phyloP scores from a whole-genome alignment of 2,113 vertebrate species.

The Epinephelus cyanopodus region DNA sequence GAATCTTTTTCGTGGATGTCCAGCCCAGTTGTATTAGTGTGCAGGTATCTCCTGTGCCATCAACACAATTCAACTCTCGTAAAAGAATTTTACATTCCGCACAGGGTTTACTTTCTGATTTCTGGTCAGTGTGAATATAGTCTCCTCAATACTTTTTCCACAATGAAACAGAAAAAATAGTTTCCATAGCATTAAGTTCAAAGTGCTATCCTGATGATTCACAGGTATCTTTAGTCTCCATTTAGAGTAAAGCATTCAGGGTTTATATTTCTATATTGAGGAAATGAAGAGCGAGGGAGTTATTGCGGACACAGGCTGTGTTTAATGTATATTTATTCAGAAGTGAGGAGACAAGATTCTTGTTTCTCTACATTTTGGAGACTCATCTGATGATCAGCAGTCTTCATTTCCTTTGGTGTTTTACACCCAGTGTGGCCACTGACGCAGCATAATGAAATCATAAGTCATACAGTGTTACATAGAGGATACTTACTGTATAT shows the following conservation, averaged over 20 bases:
- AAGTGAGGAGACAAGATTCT: neutral
- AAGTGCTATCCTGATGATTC: neutral
- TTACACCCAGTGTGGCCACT: neutral
- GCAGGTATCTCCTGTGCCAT: too few relatives aligned
- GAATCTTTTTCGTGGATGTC: too few relatives aligned
- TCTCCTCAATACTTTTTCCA: neutral
- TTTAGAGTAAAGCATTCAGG: too few relatives aligned
- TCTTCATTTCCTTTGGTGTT: neutral
- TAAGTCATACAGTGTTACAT: neutral
- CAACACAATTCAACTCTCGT: neutral
- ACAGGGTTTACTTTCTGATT: neutral
- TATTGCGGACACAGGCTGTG: too few relatives aligned
- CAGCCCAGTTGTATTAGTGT: too few relatives aligned
- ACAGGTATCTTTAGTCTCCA: too few relatives aligned
- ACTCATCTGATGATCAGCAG: neutral
- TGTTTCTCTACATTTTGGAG: neutral
- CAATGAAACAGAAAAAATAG: neutral
- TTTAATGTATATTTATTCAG: too few relatives aligned
- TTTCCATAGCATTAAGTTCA: too few relatives aligned
- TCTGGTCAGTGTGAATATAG: neutral
- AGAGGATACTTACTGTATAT: constrained; percentile 92
- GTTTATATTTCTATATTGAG: too few relatives aligned
- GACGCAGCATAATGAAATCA: neutral
- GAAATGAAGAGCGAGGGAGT: too few relatives aligned
- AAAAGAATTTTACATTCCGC: neutral